phyloP scores from a whole-genome alignment of 2,113 vertebrate genomes.

The Pleuronectes platessa region DNA sequence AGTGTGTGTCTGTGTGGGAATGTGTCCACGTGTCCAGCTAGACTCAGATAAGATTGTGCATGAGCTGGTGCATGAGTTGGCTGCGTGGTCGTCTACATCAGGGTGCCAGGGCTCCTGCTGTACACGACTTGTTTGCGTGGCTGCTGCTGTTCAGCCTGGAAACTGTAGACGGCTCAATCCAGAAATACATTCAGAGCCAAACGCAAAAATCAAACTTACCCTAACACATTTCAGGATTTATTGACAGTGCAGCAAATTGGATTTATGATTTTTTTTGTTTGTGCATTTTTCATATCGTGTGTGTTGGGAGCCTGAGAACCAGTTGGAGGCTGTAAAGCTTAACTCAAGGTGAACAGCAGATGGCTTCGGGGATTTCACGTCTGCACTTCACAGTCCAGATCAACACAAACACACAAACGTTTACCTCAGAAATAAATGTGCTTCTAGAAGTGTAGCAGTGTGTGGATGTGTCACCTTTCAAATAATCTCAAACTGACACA shows the following conservation, averaged over 20 bases:
- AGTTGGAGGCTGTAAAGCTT: constrained; percentile 48
- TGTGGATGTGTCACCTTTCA: too few relatives aligned
- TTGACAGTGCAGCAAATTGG: too few relatives aligned
- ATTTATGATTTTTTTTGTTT: neutral
- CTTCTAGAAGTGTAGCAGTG: too few relatives aligned
- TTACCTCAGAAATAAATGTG: too few relatives aligned
- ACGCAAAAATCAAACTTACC: neutral
- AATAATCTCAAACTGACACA: too few relatives aligned
- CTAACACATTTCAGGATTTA: too few relatives aligned
- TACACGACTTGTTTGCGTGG: neutral
- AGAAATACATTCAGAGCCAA: neutral
- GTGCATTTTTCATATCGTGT: neutral
- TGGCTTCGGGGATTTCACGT: constrained; percentile 65
- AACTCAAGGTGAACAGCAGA: constrained; percentile 47
- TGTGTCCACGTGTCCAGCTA: neutral
- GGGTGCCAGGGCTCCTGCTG: neutral
- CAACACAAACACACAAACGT: neutral
- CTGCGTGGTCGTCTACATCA: neutral
- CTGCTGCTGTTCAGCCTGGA: neutral
- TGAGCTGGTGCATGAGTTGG: neutral
- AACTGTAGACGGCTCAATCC: neutral
- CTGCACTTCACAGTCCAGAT: constrained; percentile 14
- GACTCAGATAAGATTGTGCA: neutral
- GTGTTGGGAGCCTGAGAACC: constrained; percentile 27
- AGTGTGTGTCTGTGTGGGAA: neutral